Evolutionary conservation across 2,113 vertebrate genomes (phyloP).

Genomic region (Axis porcinus): DNA sequence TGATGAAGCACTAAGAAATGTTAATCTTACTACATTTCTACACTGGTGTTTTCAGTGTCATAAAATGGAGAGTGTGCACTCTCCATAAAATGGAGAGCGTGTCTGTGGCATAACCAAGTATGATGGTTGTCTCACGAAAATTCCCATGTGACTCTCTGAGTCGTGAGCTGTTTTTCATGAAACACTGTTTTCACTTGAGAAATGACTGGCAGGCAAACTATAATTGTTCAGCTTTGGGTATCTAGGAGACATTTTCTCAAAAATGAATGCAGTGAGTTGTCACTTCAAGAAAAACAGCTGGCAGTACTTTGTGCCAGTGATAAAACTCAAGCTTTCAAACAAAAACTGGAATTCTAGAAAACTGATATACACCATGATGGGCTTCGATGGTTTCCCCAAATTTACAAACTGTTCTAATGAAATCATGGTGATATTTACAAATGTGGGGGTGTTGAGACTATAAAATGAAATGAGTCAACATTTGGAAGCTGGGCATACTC

Average conservation of each 20-base stretch:
- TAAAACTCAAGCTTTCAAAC: background rate
- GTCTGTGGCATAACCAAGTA: background rate
- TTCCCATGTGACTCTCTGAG: too few species aligned
- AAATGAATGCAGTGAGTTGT: background rate
- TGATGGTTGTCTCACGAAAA: background rate
- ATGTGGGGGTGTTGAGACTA: background rate
- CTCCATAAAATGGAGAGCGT: too few species aligned
- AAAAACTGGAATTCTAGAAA: background rate
- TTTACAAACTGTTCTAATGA: background rate
- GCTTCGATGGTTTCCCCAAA: background rate
- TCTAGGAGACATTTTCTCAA: background rate
- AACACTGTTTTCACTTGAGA: background rate
- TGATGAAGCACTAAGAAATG: background rate
- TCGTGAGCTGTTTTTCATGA: background rate
- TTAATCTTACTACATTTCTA: background rate
- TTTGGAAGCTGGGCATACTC: background rate
- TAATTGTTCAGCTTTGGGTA: background rate
- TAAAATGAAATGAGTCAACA: background rate
- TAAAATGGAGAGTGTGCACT: background rate
- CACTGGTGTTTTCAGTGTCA: background rate
- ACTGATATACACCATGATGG: background rate
- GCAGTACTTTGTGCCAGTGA: background rate
- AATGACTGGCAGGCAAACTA: background rate
- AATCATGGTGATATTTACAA: background rate
- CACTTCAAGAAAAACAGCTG: background rate